phyloP scores from a whole-genome alignment of 2,888 invertebrate species.

The Cheilosia urbana region DNA sequence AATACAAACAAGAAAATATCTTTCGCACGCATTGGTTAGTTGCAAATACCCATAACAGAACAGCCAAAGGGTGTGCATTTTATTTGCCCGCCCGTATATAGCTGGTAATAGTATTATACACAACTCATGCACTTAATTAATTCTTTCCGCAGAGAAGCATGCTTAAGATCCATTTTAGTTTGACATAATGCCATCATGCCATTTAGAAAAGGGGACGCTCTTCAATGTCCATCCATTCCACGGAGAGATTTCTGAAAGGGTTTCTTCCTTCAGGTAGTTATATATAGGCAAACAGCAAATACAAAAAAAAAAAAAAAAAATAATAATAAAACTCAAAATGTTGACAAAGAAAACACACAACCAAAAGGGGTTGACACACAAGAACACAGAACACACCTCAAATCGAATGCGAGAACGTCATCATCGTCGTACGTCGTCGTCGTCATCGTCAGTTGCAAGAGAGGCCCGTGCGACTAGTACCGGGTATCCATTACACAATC shows the following conservation, averaged over 20 bases:
- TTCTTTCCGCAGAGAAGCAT: constrained; percentile 74
- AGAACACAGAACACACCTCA: constrained; percentile 76
- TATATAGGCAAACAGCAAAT: constrained; percentile 65
- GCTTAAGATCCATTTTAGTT: constrained; percentile 75
- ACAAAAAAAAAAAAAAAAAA: constrained; percentile 37
- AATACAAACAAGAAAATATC: constrained; percentile 50
- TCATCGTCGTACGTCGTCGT: constrained; percentile 70
- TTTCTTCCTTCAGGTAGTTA: constrained; percentile 64
- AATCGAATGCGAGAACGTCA: constrained; percentile 72
- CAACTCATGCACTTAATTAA: constrained; percentile 70
- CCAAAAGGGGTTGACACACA: constrained; percentile 71
- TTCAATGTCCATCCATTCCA: constrained; percentile 63
- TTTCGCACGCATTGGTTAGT: constrained; percentile 72
- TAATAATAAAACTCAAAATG: constrained; percentile 28
- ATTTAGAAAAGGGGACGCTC: constrained; percentile 45
- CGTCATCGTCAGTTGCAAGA: constrained; percentile 25
- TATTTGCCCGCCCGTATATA: constrained; percentile 47
- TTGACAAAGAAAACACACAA: constrained; percentile 72
- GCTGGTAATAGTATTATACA: neutral
- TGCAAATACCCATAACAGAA: constrained; percentile 58
- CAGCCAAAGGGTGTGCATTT: constrained; percentile 67
- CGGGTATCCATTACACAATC: constrained; percentile 72
- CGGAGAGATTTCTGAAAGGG: constrained; percentile 60
- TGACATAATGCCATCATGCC: constrained; percentile 70
- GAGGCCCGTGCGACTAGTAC: constrained; percentile 18